Evolutionary conservation across 2,113 vertebrate species (phyloP), one percentile per base, ranked within the genome.

Genomic region (Centropus bengalensis): DNA sequence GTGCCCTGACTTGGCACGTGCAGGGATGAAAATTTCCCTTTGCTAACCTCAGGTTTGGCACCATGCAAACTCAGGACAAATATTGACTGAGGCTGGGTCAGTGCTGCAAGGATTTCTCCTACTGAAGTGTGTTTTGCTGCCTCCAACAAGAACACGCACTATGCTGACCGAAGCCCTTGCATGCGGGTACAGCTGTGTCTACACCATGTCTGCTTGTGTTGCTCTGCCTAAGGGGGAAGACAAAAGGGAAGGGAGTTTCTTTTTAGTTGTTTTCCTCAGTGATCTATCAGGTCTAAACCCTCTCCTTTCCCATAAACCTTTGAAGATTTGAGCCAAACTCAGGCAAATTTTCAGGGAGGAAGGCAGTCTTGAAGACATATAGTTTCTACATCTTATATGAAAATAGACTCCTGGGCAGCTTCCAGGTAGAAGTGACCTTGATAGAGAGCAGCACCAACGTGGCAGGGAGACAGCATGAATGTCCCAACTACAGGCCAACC

Each of bases 111-210:
- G 86, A 86, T 88, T 94, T 66, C 83, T 96, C 83, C 73, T 96
- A 86, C 92, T 0, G 0, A 64, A 92, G 92, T 44, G 52, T 86
- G 94, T 91, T 93, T 81, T 1, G 0, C 20, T 22, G 7, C 94
- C 95, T 96, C 95, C 95, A 89, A 96, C 86, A n/a, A 9, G 45
- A 89, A 76, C 86, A 90, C 45, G 47, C 0, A 1, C 14, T 51
- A 0, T 4, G 44, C 89, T 97, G 95, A 95, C 96, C 92, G 91
- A 95, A 93, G 78, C 83, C 52, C 91, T 91, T 32, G 64, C 0
- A 40, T 92, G 92, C 8, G n/a, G 91, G 88, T 33, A 79, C 94
- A 96, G 94, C 96, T 96, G 95, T 95, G 94, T 96, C 96, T 96
- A 92, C 94, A 97, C 69, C 83, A 69, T 9, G 2, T 85, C 86